Evolutionary conservation across 1,140 invertebrate species (phyloP).

Genomic region (Mactra quadrangularis): DNA sequence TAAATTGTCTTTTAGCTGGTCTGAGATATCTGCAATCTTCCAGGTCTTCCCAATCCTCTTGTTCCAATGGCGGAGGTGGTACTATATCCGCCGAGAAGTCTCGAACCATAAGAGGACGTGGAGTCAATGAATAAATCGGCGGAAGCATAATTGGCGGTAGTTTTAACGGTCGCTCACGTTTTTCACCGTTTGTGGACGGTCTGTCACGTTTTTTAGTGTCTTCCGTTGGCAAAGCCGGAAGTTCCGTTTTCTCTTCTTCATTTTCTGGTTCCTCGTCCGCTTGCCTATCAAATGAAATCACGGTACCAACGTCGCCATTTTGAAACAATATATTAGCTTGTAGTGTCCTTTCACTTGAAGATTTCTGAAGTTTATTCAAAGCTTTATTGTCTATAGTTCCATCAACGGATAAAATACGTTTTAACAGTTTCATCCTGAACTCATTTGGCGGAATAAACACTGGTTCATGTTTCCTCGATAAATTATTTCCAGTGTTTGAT

Average conservation of each 20-base stretch:
- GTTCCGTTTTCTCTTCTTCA: neutral
- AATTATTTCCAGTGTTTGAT: neutral
- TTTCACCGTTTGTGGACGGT: neutral
- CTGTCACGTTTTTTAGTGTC: constrained; percentile 9
- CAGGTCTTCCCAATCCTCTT: constrained; percentile 53
- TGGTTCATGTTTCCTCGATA: constrained; percentile 20
- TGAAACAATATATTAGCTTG: constrained; percentile 56
- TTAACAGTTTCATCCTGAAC: constrained; percentile 56
- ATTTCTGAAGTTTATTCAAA: constrained; percentile 47
- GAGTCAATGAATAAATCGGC: constrained; percentile 50
- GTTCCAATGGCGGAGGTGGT: neutral
- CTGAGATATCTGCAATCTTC: constrained; percentile 51
- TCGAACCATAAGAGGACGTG: constrained; percentile 19
- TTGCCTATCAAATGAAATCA: constrained; percentile 49
- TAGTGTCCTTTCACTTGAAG: constrained; percentile 50
- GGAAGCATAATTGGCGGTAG: constrained; percentile 51
- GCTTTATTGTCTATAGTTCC: constrained; percentile 57
- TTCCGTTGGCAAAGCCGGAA: constrained; percentile 4
- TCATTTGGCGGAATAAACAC: constrained; percentile 57
- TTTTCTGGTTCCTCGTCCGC: neutral
- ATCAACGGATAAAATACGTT: constrained; percentile 54
- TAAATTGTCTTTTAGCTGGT: constrained; percentile 51
- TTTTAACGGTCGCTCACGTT: constrained; percentile 40
- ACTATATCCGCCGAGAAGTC: constrained; percentile 26
- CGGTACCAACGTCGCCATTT: constrained; percentile 53